phyloP scores from a whole-genome alignment of 2,888 invertebrate genomes.

The Agonum fuliginosum region DNA sequence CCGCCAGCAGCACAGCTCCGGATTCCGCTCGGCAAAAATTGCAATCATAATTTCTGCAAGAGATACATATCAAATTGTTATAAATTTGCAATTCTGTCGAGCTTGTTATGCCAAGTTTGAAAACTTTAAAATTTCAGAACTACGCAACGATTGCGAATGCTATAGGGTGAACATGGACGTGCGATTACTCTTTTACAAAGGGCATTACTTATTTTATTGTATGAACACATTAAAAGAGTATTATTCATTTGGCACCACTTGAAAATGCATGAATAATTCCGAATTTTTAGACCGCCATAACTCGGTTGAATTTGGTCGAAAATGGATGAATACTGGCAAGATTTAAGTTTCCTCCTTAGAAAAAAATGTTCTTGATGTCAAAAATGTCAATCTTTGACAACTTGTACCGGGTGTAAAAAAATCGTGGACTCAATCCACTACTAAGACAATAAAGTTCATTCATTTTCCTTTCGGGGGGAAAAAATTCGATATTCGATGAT shows the following conservation, averaged over 20 bases:
- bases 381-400: no score
- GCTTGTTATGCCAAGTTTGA: slow-evolving; percentile 66
- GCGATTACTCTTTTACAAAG: background rate
- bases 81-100: slow-evolving; percentile 69
- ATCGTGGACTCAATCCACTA: no score
- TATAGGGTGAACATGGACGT: slow-evolving; percentile 23
- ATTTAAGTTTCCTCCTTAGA: no score
- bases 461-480: no score
- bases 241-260: background rate
- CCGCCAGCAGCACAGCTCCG: slow-evolving; percentile 54
- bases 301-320: no score
- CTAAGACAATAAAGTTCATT: no score
- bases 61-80: slow-evolving; percentile 70
- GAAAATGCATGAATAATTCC: no score
- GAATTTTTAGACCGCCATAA: no score
- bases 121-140: slow-evolving; percentile 67
- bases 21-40: slow-evolving; percentile 68
- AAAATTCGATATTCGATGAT: no score
- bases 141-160: slow-evolving; percentile 60
- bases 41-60: slow-evolving; percentile 69
- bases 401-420: no score
- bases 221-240: background rate
- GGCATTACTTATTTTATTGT: background rate
- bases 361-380: no score
- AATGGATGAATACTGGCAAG: no score